A percentile compares a stretch with the other conserved stretches of the same genome.
Evolutionary conservation across 2,797 vertebrate species (phyloP).

Genomic region (Urosaurus nigricauda): DNA sequence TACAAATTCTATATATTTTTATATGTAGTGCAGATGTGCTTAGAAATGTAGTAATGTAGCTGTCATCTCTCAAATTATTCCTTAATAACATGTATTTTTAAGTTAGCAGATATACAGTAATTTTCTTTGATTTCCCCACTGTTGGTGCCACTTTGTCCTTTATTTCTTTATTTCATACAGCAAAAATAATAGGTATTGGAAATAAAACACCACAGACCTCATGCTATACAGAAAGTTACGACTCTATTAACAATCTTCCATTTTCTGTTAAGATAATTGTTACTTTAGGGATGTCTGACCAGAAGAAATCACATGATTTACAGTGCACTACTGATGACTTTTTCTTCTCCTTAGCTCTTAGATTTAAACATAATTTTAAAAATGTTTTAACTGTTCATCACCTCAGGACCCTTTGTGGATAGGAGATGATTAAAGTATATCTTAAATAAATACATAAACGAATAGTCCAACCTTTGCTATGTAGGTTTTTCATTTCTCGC

Average conservation of each 20-base stretch:
- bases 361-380: not conserved
- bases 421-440: no score
- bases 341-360: not conserved
- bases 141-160: fast-evolving
- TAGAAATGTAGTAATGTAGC: conserved; percentile 60
- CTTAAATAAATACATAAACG: no score
- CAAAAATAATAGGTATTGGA: not conserved
- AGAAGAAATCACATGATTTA: not conserved
- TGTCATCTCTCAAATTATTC: conserved; percentile 32
- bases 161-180: not conserved
- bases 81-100: conserved; percentile 5
- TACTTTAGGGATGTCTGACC: not conserved
- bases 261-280: not conserved
- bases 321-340: not conserved
- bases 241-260: not conserved
- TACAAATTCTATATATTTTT: conserved; percentile 70
- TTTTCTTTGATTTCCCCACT: conserved; percentile 32
- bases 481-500: not conserved
- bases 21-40: conserved; percentile 64
- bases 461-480: not conserved
- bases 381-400: no score
- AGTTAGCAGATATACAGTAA: conserved; percentile 50
- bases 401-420: no score
- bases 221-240: not conserved
- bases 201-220: not conserved